Evolutionary conservation across 2,113 vertebrate species (phyloP).

Genomic region (Anhinga rufa): DNA sequence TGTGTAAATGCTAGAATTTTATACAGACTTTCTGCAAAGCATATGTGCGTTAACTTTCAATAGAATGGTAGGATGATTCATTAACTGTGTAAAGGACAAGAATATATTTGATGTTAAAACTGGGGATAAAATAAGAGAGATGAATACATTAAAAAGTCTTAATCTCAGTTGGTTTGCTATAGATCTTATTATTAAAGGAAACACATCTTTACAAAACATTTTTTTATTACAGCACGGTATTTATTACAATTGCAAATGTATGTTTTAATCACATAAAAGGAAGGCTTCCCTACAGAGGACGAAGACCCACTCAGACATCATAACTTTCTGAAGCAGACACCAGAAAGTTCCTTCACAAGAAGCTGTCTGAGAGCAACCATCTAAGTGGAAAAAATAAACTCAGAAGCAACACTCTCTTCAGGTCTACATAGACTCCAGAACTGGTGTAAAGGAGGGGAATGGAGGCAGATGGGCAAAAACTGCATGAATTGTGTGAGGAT

Average conservation of each 20-base stretch:
- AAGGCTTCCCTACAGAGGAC: neutral
- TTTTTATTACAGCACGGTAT: neutral
- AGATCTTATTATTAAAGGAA: neutral
- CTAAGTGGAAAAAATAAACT: neutral
- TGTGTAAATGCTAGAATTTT: neutral
- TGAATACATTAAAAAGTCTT: neutral
- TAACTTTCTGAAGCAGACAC: neutral
- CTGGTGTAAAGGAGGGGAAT: neutral
- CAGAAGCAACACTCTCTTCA: neutral
- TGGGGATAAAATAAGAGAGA: neutral
- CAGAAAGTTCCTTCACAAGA: neutral
- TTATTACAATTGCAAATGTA: neutral
- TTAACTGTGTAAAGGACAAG: neutral
- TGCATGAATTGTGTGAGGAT: accelerated
- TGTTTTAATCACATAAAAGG: neutral
- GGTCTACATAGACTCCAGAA: too few species aligned
- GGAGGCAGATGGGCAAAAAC: neutral
- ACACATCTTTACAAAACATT: neutral
- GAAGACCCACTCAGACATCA: neutral
- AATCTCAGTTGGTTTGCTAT: neutral
- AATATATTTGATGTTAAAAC: neutral
- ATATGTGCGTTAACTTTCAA: neutral
- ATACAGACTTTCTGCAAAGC: neutral
- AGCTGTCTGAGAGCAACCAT: neutral
- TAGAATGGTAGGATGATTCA: neutral